Evolutionary conservation across 2,113 vertebrate genomes (phyloP), one percentile per base, ranked within the genome.

Genomic region (Hippocampus mohnikei): DNA sequence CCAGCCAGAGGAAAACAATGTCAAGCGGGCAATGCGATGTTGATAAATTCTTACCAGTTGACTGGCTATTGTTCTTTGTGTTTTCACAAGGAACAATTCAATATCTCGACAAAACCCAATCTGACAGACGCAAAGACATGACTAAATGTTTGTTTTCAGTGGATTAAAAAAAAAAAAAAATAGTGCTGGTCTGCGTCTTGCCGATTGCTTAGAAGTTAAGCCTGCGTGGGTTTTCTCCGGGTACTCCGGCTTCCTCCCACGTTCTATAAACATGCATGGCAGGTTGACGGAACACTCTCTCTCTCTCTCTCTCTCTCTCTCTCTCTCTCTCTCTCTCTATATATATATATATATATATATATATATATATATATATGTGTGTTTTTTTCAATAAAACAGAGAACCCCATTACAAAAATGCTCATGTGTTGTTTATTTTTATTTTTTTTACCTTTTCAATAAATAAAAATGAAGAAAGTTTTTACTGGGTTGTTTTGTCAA

Each of bases 21-120:
- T 59, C 33, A 62, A 41, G 18, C 29, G 6, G 15, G 6, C 9
- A 62, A 33, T 59, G 15, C 58, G 9, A n/a, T 9, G 13, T 13
- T 58, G 23, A 60, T 60, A 18, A 16, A 64, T 44, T 64, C 62
- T 60, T 44, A 23, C 58, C 27, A 60, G 40, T 64, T 44, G 5
- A 23, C 62, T 25, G 37, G 20, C 62, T 44, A 44, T 64, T 64
- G 33, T 63, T 63, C 37, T 41, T 63, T 63, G 29, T 61, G 21
- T 64, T 64, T 64, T 23, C 5, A 64, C 10, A 23, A 60, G 5
- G 21, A 64, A 44, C 27, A 60, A 20, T 37, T 60, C 33, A 11
- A 60, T 59, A 59, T 59, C 27, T 18, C 27, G 8, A 60, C 25
- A 59, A 63, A 63, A 41, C 33, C 10, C 18, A 9, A 37, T 18